phyloP scores from a whole-genome alignment of 2,888 invertebrate species.

The Geotrupes spiniger region DNA sequence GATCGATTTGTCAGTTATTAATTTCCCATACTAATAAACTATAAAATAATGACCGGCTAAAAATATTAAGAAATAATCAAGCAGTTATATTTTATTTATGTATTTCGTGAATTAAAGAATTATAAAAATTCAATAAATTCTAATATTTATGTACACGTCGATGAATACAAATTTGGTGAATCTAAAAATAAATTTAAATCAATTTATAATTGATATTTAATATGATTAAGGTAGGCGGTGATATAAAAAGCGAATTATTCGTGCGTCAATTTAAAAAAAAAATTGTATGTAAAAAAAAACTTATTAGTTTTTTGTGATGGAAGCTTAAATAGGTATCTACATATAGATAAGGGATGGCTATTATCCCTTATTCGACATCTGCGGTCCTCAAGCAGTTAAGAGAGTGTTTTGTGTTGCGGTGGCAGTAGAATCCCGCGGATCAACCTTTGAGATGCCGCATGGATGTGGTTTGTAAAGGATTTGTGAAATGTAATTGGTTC shows the following conservation, averaged over 20 bases:
- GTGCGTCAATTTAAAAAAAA: constrained; percentile 2
- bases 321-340: constrained; percentile 25
- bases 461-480: constrained; percentile 45
- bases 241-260: background rate
- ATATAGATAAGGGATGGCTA: constrained; percentile 30
- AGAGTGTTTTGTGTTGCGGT: constrained; percentile 3
- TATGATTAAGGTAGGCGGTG: background rate
- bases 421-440: constrained; percentile 24
- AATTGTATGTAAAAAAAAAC: constrained; percentile 10
- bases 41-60: too few relatives aligned
- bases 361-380: constrained; percentile 23
- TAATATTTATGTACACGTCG: too few relatives aligned
- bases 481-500: constrained; percentile 60
- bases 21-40: too few relatives aligned
- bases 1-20: too few relatives aligned
- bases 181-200: too few relatives aligned
- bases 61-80: too few relatives aligned
- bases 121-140: too few relatives aligned
- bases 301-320: constrained; percentile 17
- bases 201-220: too few relatives aligned
- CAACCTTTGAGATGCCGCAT: constrained; percentile 40
- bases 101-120: too few relatives aligned
- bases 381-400: constrained; percentile 24
- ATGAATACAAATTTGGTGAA: too few relatives aligned
- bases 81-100: too few relatives aligned